phyloP scores from a whole-genome alignment of 2,888 invertebrate species.

The Drosophila ustulata region DNA sequence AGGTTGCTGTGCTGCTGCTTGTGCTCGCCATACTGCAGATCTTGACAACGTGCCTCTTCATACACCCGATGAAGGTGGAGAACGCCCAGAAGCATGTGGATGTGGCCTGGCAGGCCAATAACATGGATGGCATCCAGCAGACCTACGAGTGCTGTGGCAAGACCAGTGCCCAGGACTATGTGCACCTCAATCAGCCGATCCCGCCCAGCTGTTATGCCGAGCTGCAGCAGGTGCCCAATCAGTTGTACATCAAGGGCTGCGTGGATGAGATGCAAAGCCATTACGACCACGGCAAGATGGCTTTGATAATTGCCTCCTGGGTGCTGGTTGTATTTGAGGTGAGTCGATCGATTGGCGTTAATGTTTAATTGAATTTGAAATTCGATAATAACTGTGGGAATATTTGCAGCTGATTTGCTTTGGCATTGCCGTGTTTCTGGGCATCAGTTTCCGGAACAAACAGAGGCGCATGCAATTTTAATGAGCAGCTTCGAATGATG shows the following conservation, averaged over 20 bases:
- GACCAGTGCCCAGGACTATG: conserved; percentile 80
- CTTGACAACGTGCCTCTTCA: conserved; percentile 88
- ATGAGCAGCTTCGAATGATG: conserved; percentile 30
- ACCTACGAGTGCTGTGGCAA: conserved; percentile 83
- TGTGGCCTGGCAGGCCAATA: conserved; percentile 84
- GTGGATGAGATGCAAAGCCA: conserved; percentile 67
- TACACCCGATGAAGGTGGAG: conserved; percentile 87
- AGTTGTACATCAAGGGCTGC: conserved; percentile 76
- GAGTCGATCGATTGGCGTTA: conserved; percentile 48
- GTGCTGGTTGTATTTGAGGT: conserved; percentile 90
- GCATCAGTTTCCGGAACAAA: conserved; percentile 81
- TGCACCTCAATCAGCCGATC: conserved; percentile 64
- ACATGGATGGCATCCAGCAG: conserved; percentile 78
- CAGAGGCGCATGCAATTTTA: conserved; percentile 82
- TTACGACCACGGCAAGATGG: conserved; percentile 84
- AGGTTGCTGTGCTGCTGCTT: conserved; percentile 91
- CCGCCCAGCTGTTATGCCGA: conserved; percentile 78
- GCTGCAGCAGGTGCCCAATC: conserved; percentile 51
- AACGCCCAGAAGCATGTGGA: conserved; percentile 86
- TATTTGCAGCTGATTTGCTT: conserved; percentile 73
- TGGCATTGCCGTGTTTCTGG: conserved; percentile 68
- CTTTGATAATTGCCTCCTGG: conserved; percentile 88
- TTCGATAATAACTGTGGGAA: conserved; percentile 19
- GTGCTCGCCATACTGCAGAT: conserved; percentile 90
- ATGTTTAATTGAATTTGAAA: conserved; percentile 3